phyloP scores from a whole-genome alignment of 2,888 invertebrate species.

The Cyclophora punctaria region DNA sequence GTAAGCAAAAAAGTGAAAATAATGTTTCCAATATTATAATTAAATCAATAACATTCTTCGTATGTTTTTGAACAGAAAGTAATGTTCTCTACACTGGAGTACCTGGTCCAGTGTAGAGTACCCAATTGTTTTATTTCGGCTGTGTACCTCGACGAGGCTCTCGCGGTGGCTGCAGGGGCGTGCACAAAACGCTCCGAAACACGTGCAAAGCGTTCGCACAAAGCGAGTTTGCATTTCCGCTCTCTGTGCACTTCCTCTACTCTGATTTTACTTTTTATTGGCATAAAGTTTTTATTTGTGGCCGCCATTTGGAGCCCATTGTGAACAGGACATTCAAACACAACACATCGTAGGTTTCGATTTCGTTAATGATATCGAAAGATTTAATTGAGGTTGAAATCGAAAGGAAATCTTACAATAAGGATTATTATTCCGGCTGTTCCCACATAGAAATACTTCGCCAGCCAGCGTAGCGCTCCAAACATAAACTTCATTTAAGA shows the following conservation, averaged over 20 bases:
- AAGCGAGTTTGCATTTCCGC: constrained; percentile 74
- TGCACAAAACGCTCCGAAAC: constrained; percentile 68
- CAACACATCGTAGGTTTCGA: constrained; percentile 72
- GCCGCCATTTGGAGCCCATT: constrained; percentile 56
- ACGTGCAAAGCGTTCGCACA: constrained; percentile 69
- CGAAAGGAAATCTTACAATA: constrained; percentile 55
- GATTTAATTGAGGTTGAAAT: constrained; percentile 60
- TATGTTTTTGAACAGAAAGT: too few species aligned
- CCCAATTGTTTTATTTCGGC: constrained; percentile 13
- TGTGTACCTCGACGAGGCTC: constrained; percentile 42
- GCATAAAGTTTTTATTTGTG: constrained; percentile 56
- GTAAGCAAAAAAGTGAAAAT: too few species aligned
- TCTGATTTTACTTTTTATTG: constrained; percentile 70
- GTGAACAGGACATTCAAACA: constrained; percentile 63
- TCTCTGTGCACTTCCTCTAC: constrained; percentile 71
- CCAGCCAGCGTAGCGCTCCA: too few species aligned
- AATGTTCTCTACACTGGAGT: too few species aligned
- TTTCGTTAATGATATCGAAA: constrained; percentile 73
- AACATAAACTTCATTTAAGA: constrained; percentile 11
- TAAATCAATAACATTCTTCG: too few species aligned
- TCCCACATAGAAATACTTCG: too few species aligned
- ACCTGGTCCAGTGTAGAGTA: too few species aligned
- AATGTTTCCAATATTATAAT: too few species aligned
- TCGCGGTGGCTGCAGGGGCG: constrained; percentile 48
- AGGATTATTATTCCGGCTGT: too few species aligned